Conservation (phyloP, 92 coral and sea anemone species). For the Palythoa grandiflora region DNA sequence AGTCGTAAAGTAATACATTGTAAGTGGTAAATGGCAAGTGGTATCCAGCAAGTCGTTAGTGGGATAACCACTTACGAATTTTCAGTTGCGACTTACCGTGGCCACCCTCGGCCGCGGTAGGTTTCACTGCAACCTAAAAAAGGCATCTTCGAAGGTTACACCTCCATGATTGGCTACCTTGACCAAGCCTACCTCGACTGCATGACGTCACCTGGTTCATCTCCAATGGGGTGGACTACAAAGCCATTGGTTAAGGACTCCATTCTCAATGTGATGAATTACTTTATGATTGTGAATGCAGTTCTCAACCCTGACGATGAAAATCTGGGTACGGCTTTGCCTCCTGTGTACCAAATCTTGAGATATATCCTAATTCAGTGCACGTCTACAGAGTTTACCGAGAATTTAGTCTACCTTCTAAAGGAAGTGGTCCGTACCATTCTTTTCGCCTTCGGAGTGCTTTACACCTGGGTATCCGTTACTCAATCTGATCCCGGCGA, state of each 20-base stretch:
- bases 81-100: too few relatives aligned
- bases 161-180: conserved; percentile 28
- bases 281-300: conserved; percentile 75
- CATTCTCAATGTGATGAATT: conserved; percentile 75
- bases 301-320: conserved; percentile 72
- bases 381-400: conserved; percentile 1
- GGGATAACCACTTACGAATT: too few relatives aligned
- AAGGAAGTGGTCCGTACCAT: conserved; percentile 10
- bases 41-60: too few relatives aligned
- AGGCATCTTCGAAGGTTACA: not conserved
- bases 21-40: too few relatives aligned
- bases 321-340: conserved; percentile 59
- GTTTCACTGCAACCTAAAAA: not conserved
- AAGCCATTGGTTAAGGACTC: conserved; percentile 55
- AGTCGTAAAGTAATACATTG: too few relatives aligned
- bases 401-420: conserved; percentile 34
- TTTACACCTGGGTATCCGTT: conserved; percentile 47
- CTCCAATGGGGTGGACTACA: not conserved
- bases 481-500: conserved; percentile 16
- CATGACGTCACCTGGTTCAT: not conserved
- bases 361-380: conserved; percentile 45
- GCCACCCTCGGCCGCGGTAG: too few relatives aligned
- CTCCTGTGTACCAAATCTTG: conserved; percentile 50
- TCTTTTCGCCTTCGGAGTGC: conserved; percentile 47
- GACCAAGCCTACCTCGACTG: conserved; percentile 16